Conservation (phyloP, 1,140 invertebrate genomes). For the Drepana arcuata region DNA sequence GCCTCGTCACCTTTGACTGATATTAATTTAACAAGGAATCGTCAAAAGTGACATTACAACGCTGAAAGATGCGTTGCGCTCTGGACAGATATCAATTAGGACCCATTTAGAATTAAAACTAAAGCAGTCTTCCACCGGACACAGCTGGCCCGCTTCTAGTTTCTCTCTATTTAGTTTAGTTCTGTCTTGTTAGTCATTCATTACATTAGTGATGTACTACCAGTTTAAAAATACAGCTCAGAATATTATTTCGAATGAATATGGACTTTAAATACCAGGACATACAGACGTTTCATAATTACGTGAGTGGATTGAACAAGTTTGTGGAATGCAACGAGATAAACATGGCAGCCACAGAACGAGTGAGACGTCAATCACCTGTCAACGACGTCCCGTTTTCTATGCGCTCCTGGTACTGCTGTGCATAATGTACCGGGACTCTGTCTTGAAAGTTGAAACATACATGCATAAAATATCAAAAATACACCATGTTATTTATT, state of each 20-base stretch:
- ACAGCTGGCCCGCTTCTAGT: constrained; percentile 57
- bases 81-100: constrained; percentile 56
- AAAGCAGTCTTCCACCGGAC: constrained; percentile 54
- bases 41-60: no score
- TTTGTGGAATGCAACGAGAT: constrained; percentile 50
- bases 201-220: constrained; percentile 56
- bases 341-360: constrained; percentile 50
- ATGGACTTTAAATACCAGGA: no score
- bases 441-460: constrained; percentile 5
- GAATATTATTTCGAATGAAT: constrained; percentile 1
- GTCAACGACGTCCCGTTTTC: constrained; percentile 58
- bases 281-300: no score
- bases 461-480: no score
- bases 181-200: constrained; percentile 65
- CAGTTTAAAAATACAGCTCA: constrained; percentile 19
- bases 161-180: constrained; percentile 62
- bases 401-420: constrained; percentile 56
- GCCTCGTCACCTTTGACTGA: not conserved
- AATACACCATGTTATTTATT: not conserved
- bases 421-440: constrained; percentile 46
- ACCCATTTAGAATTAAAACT: constrained; percentile 65
- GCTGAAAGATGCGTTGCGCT: no score
- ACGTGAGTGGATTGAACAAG: no score
- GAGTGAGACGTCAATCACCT: constrained; percentile 69
- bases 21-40: constrained; percentile 18